Evolutionary conservation across 2,113 vertebrate species (phyloP).

Genomic region (Corvus cornix): DNA sequence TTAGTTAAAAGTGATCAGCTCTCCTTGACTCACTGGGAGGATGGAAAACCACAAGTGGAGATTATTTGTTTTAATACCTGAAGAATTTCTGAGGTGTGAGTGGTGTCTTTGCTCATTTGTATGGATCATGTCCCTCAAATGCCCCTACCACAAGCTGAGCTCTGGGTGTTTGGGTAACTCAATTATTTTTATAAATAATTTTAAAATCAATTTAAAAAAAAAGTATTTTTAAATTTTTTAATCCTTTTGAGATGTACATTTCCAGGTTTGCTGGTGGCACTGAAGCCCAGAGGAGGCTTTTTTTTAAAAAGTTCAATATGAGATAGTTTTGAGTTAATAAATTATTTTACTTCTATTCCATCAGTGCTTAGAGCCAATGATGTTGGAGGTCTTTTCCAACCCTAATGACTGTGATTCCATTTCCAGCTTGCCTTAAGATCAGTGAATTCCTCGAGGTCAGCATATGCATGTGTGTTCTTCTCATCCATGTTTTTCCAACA

Average conservation of each 20-base stretch:
- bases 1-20: neutral
- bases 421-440: constrained; percentile 87
- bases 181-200: neutral
- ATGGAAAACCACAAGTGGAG: neutral
- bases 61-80: neutral
- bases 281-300: neutral
- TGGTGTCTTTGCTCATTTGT: neutral
- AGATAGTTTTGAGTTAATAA: neutral
- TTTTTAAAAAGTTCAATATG: neutral
- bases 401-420: neutral
- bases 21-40: neutral
- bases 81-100: neutral
- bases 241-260: neutral
- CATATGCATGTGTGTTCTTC: constrained; percentile 88
- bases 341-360: neutral
- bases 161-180: neutral
- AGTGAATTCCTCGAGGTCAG: constrained; percentile 87
- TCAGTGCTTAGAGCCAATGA: neutral
- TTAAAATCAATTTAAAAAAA: neutral
- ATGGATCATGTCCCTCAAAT: neutral
- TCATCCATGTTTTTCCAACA: constrained; percentile 86
- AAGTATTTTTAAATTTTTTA: fast-evolving
- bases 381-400: neutral
- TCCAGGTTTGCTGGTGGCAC: neutral
- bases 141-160: neutral